These are phyloP conservation scores for Phalacrocorax aristotelis DNA, from an alignment of 2,113 vertebrate species.

Conservation along the genomic window DNA sequence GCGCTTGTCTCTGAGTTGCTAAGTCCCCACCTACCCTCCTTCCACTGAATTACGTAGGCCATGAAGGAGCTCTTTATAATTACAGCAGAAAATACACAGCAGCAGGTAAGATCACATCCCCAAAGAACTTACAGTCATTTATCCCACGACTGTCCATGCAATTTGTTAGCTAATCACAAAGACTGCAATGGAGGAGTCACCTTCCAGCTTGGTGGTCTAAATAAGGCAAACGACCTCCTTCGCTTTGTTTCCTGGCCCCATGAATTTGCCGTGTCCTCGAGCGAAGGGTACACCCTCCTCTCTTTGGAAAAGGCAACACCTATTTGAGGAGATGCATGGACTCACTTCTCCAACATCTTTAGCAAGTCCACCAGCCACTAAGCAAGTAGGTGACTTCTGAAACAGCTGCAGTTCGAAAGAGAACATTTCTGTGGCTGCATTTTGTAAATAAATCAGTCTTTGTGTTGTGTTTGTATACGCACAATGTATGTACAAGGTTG, in stretches of 20 bases:
- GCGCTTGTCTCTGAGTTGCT: background rate
- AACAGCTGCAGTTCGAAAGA: background rate
- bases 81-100: too few relatives aligned
- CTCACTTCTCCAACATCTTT: background rate
- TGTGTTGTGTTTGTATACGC: background rate
- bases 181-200: background rate
- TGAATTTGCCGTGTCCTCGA: background rate
- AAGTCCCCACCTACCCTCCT: background rate
- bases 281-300: background rate
- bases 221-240: background rate
- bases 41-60: background rate
- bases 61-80: background rate
- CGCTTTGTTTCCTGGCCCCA: background rate
- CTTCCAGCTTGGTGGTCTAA: background rate
- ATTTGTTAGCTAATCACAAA: background rate
- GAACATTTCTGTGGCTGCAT: background rate
- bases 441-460: background rate
- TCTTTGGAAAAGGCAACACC: background rate
- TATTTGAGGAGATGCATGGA: background rate
- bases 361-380: background rate
- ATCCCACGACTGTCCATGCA: background rate
- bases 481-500: background rate
- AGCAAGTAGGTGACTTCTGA: background rate
- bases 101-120: background rate
- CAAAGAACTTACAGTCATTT: background rate